Evolutionary conservation across 2,113 vertebrate genomes (phyloP).

Genomic region (Catharus fuscescens): DNA sequence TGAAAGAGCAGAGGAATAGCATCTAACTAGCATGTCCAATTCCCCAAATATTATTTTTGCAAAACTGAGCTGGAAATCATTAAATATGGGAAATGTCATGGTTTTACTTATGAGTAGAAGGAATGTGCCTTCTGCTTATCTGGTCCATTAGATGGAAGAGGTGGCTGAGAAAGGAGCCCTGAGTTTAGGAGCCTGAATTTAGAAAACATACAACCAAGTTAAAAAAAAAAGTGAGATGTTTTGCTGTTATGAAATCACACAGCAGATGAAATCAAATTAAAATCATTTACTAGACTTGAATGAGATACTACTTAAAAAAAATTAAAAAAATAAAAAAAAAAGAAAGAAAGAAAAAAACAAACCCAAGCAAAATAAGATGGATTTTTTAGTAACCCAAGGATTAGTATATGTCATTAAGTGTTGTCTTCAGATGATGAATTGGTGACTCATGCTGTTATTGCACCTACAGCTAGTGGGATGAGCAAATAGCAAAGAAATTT

Average conservation of each 20-base stretch:
- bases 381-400: neutral
- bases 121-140: neutral
- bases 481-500: conserved; percentile 6
- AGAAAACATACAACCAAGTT: neutral
- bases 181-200: neutral
- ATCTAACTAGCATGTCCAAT: neutral
- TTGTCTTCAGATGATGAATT: neutral
- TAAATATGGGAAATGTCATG: neutral
- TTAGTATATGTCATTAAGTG: neutral
- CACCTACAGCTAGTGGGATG: conserved; percentile 34
- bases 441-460: conserved; percentile 20
- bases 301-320: neutral
- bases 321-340: neutral
- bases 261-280: neutral
- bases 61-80: conserved; percentile 9
- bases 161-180: neutral
- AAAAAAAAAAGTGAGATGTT: neutral
- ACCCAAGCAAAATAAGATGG: neutral
- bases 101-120: neutral
- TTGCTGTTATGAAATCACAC: neutral
- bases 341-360: too few species aligned
- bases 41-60: conserved; percentile 17
- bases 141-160: neutral
- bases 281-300: neutral
- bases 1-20: neutral